Base-by-base conservation (phyloP, 2,113 vertebrate genomes). In the Nettapus auritus region DNA sequence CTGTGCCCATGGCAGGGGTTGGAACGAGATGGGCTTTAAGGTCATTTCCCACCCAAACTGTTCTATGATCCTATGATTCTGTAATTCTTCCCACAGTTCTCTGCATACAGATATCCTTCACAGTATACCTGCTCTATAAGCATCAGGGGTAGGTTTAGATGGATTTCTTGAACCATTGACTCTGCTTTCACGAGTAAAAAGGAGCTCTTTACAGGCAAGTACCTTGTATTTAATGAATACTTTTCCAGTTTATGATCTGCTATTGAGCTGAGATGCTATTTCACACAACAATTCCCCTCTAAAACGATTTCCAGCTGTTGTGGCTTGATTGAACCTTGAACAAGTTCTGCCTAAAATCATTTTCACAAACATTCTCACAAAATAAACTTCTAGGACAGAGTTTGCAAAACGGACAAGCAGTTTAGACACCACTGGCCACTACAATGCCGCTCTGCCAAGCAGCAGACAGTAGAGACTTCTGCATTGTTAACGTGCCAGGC, bases 51-150 rank as follows among this genome's bases (percentile, higher is more conserved):
- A 52, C 50, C 22, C 50, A 52, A 52, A 52, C 50, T 23, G 13
- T 26, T 26, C 50, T 26, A 26, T 13, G 50, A 52, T 52, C 12
- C 50, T 13, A 26, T 52, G 50, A 52, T 52, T 52, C 50, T 52
- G 23, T 52, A 25, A 52, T 31, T 9, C 42, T 23, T 14, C 42
- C 20, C 28, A 6, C 20, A 4, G 42, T 1, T 31, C 42, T 59
- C 59, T 21, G n/a, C 31, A 3, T 0, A 8, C 31, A 4, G 36
- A 18, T 28, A 22, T 4, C 22, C 56, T 4, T 3, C 19, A 4
- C 40, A 16, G 14, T 0, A 6, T 3, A 13, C 3, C 38, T 4
- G 40, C 26, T 40, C 13, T 2, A 13, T 2, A 3, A 31, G 46
- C 14, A 2, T 1, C 3, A 6, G 19, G 25, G 9, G 29, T 0